These are phyloP conservation scores for Kryptopterus vitreolus DNA, from an alignment of 2,797 vertebrate genomes.

Conservation along the genomic window DNA sequence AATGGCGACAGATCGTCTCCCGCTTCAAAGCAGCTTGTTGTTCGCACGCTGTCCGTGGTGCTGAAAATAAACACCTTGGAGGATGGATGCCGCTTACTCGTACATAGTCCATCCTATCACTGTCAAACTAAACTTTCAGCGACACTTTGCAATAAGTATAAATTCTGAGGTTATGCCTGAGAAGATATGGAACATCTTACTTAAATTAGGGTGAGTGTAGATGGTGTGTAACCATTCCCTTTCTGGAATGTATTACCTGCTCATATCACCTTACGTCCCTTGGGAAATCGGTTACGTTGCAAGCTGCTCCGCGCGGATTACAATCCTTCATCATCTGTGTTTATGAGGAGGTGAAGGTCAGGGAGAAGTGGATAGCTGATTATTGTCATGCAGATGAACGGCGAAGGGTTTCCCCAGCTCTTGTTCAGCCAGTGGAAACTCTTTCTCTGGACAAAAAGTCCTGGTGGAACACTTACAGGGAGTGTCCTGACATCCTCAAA, in stretches of 20 bases:
- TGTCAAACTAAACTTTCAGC: background rate
- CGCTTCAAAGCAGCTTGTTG: slow-evolving; percentile 17
- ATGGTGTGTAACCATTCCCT: slow-evolving; percentile 34
- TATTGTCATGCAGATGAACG: slow-evolving; percentile 25
- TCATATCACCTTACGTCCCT: slow-evolving; percentile 57
- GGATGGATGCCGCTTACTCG: slow-evolving; percentile 7
- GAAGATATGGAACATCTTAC: background rate
- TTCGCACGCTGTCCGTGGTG: slow-evolving; percentile 69
- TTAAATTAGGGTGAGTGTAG: slow-evolving; percentile 34
- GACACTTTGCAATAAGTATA: background rate
- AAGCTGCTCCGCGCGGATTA: slow-evolving; percentile 30
- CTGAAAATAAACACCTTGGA: slow-evolving; percentile 52
- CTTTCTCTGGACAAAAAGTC: slow-evolving; percentile 24
- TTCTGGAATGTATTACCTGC: slow-evolving; percentile 47
- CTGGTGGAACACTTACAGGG: background rate
- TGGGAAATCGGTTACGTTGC: slow-evolving; percentile 53
- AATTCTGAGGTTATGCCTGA: background rate
- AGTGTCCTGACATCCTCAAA: background rate
- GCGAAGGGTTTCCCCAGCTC: slow-evolving; percentile 18
- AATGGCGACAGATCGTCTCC: background rate
- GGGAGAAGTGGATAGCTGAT: slow-evolving; percentile 37
- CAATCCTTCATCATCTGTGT: slow-evolving; percentile 32
- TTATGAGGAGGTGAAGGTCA: slow-evolving; percentile 46
- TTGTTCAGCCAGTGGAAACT: slow-evolving; percentile 7
- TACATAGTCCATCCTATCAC: background rate